A percentile compares a stretch with the other conserved stretches of the same genome.
Conservation (phyloP, 2,888 invertebrate species). For the Meloe dianella region DNA sequence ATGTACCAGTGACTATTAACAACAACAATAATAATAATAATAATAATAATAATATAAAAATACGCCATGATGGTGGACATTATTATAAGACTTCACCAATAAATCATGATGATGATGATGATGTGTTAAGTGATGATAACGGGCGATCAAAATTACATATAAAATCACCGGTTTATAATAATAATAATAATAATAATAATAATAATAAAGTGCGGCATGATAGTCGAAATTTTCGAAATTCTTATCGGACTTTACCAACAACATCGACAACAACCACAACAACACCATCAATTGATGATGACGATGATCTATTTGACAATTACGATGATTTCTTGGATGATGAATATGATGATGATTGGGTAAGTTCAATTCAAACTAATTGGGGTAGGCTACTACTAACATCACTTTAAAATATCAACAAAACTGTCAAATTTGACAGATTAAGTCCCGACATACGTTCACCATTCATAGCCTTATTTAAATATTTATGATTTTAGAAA, state of each 20-base stretch:
- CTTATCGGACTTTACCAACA: background rate
- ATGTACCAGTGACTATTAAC: constrained; percentile 7
- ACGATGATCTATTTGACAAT: constrained; percentile 23
- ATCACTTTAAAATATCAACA: background rate
- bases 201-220: constrained; percentile 4
- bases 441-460: background rate
- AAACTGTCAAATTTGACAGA: background rate
- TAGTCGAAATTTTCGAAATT: background rate
- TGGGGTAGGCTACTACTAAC: background rate
- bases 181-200: background rate
- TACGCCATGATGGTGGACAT: constrained; percentile 19
- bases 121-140: constrained; percentile 17
- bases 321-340: constrained; percentile 8
- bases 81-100: constrained; percentile 11
- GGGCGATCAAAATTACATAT: background rate
- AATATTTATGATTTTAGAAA: constrained; percentile 1
- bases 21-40: constrained; percentile 10
- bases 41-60: constrained; percentile 18
- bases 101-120: constrained; percentile 24
- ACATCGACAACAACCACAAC: constrained; percentile 14
- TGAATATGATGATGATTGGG: constrained; percentile 25
- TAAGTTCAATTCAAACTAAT: constrained; percentile 26
- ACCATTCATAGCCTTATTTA: background rate
- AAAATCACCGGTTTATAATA: background rate
- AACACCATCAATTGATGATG: constrained; percentile 23